These are phyloP conservation scores for Urocitellus parryii DNA, from an alignment of 2,113 vertebrate genomes.

Conservation along the genomic window DNA sequence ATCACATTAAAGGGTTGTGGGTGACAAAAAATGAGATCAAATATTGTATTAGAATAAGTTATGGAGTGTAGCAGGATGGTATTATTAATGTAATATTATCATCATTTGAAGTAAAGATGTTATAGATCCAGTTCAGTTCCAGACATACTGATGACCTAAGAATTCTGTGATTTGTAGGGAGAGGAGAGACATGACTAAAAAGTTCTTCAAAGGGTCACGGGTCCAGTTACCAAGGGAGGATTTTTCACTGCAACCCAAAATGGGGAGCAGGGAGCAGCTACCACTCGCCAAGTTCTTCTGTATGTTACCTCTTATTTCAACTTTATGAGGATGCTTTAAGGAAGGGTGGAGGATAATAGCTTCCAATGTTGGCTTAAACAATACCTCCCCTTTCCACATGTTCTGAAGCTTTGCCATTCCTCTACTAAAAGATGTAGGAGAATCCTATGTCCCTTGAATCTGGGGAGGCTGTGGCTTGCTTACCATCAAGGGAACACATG, in stretches of 20 bases:
- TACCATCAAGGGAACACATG: neutral
- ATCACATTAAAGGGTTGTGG: neutral
- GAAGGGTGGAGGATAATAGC: neutral
- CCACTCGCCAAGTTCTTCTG: neutral
- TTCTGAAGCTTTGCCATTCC: neutral
- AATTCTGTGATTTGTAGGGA: neutral
- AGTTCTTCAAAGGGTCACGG: neutral
- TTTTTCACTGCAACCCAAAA: neutral
- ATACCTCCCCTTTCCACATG: neutral
- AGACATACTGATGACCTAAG: neutral
- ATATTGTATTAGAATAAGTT: neutral
- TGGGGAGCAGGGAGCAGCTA: neutral
- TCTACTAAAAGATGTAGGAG: neutral
- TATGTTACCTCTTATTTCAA: neutral
- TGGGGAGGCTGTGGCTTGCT: neutral
- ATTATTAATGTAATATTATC: neutral
- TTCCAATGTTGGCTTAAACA: neutral
- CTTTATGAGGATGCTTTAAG: neutral
- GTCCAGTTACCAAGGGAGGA: neutral
- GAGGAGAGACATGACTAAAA: neutral
- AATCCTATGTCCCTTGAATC: neutral
- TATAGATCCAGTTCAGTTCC: neutral
- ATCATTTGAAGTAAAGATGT: neutral
- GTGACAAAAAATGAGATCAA: neutral
- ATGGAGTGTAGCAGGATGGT: neutral